Percentiles rank a stretch among this genome's conserved stretches.
Conservation (phyloP, 2,113 vertebrate genomes). For the Hylia prasina region DNA sequence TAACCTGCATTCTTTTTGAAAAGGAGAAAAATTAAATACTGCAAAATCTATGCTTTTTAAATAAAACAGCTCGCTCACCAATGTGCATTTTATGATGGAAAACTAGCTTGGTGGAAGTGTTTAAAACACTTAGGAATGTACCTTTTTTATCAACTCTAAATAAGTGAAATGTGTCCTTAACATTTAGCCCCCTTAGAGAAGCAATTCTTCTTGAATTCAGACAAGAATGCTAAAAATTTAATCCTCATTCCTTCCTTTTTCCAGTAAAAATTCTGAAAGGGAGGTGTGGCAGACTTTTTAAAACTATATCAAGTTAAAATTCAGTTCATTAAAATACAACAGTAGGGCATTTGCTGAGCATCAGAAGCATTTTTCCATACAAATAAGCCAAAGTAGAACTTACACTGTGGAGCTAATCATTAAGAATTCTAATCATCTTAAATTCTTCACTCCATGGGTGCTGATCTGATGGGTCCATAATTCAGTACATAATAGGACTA, state of each 20-base stretch:
- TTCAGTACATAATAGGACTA: constrained; percentile 9
- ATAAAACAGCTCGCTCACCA: neutral
- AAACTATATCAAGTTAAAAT: neutral
- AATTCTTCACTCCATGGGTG: constrained; percentile 19
- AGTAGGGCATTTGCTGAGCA: constrained; percentile 5
- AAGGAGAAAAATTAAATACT: neutral
- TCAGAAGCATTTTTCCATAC: constrained; percentile 30
- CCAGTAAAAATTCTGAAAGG: neutral
- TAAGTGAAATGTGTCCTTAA: neutral
- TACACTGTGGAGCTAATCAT: constrained; percentile 3
- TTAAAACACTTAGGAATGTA: neutral
- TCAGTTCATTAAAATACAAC: constrained; percentile 45
- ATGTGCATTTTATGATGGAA: neutral
- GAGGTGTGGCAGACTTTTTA: neutral
- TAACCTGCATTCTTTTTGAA: rapidly evolving
- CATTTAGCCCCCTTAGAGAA: neutral
- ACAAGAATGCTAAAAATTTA: neutral
- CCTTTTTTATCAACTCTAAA: neutral
- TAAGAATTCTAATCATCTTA: constrained; percentile 50
- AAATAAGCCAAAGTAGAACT: constrained; percentile 20
- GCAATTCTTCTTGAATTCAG: neutral
- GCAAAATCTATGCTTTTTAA: neutral
- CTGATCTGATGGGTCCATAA: constrained; percentile 28
- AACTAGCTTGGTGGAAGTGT: neutral
- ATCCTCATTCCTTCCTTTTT: neutral